Evolutionary conservation across 30 jellyfish, hydroid and myxozoan species (phyloP), one percentile per base, ranked within the genome.

Genomic region (Sanderia malayensis): DNA sequence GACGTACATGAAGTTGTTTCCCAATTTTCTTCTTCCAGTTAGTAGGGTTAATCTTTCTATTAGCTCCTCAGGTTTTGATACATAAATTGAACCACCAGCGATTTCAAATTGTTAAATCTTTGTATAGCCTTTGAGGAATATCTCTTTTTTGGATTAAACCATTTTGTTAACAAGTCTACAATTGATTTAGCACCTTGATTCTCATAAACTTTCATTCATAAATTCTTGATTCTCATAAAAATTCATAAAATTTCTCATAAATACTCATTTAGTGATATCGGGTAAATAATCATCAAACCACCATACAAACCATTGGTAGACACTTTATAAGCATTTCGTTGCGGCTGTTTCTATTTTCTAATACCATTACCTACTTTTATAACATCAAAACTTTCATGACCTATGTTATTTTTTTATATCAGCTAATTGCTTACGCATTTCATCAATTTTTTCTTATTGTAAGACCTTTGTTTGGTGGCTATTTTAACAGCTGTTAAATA

Each of bases 91-190:
- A 31, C 78, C 78, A 65, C 78, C 78, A 65, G 61, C 78, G 23
- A 25, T 4, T 69, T 69, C 44, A 69, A 33, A 69, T 69, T 49
- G 70, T 69, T 69, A 73, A 69, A 69, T 44, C 37, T 47, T 69
- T 37, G 67, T 22, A 69, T 69, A 69, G 81, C 81, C 70, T 69
- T n/a, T 1, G 81, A 22, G 24, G 46, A 69, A 69, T 69, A 69
- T 28, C 81, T 44, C 49, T 22, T 49, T 71, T 71, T 71, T 23
- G 83, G 83, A 55, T 71, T 71, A 47, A 46, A 71, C 58, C 83
- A 73, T 55, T 71, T 71, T 17, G 83, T 71, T 71, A 71, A 55
- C 58, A 71, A 31, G 73, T 71, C 83, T 21, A 46, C 59, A 29
- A 71, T 58, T 21, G 71, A 46, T 46, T 71, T 71, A 71, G 45